Conservation (phyloP, 1,140 invertebrate species). For the Zelostemma sp. region DNA sequence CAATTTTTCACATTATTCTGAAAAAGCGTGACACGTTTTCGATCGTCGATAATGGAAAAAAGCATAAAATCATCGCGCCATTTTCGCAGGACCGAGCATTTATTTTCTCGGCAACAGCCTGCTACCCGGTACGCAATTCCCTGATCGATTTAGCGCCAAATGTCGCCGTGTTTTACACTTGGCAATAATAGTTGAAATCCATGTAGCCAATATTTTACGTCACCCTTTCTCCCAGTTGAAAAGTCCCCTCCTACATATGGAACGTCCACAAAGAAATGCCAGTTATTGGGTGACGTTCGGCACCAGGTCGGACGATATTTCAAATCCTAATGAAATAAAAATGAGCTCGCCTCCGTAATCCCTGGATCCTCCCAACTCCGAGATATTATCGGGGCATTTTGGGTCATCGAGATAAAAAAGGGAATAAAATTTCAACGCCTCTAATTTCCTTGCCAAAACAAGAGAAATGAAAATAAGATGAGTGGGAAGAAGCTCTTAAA, state of each 20-base stretch:
- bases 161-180: conserved; percentile 69
- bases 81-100: conserved; percentile 9
- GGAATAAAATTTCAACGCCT: too few relatives aligned
- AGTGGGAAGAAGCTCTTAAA: conserved; percentile 32
- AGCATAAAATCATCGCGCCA: background rate
- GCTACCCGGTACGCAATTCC: conserved; percentile 47
- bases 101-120: conserved; percentile 33
- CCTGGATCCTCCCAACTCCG: background rate
- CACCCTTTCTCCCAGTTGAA: conserved; percentile 53
- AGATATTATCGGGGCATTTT: background rate
- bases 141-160: conserved; percentile 69
- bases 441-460: too few relatives aligned
- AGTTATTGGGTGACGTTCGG: conserved; percentile 44
- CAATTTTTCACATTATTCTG: too few relatives aligned
- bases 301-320: conserved; percentile 49
- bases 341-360: conserved; percentile 18
- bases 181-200: conserved; percentile 69
- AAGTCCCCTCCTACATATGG: conserved; percentile 46
- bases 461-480: conserved; percentile 13
- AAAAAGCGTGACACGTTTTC: background rate
- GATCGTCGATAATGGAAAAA: background rate
- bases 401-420: too few relatives aligned
- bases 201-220: conserved; percentile 69
- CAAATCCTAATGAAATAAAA: conserved; percentile 46
- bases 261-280: conserved; percentile 10